Percentiles rank a stretch among this genome's conserved stretches.
phyloP scores from a whole-genome alignment of 2,888 invertebrate species.

The Apamea epomidion region DNA sequence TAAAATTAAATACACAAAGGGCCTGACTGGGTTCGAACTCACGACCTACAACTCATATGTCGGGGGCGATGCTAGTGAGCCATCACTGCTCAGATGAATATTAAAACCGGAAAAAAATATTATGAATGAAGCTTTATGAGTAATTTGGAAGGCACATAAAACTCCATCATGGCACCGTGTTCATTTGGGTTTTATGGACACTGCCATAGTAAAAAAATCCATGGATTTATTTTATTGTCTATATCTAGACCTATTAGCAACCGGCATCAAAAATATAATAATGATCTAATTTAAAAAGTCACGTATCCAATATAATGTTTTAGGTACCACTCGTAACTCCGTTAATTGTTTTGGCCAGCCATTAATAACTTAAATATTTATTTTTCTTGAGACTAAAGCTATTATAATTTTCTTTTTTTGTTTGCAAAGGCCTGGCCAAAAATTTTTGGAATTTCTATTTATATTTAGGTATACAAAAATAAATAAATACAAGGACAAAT shows the following conservation, averaged over 20 bases:
- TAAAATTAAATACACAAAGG: neutral
- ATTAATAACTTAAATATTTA: neutral
- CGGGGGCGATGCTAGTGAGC: neutral
- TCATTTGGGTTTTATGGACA: conserved; percentile 22
- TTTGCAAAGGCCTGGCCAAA: neutral
- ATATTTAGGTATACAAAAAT: neutral
- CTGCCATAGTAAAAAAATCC: neutral
- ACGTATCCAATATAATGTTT: conserved; percentile 12
- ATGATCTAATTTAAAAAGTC: conserved; percentile 15
- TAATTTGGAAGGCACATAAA: conserved; percentile 27
- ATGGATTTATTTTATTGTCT: neutral
- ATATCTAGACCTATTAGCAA: neutral
- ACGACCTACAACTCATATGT: neutral
- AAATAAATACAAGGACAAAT: neutral
- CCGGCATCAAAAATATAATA: neutral
- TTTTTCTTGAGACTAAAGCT: neutral
- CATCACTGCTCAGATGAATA: neutral
- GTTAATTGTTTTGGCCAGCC: neutral
- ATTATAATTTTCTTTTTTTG: neutral
- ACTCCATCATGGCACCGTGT: conserved; percentile 12
- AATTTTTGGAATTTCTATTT: neutral
- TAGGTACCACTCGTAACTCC: neutral
- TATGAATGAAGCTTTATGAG: conserved; percentile 28
- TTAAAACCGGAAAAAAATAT: conserved; percentile 8
- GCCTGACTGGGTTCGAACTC: neutral